Evolutionary conservation across 2,113 vertebrate species (phyloP).

Genomic region (Eupsittula cactorum): DNA sequence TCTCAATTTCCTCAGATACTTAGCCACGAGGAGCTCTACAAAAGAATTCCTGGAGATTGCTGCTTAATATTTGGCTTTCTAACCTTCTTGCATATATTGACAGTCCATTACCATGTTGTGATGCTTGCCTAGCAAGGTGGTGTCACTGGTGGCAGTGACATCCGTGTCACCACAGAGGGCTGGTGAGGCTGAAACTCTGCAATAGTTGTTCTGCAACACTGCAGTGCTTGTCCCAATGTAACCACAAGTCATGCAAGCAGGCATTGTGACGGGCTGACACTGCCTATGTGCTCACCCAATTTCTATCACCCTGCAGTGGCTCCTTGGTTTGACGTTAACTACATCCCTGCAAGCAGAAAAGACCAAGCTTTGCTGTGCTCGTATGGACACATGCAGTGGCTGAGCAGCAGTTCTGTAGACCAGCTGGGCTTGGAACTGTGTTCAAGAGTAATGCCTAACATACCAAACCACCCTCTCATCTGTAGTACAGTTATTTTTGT

Average conservation of each 20-base stretch:
- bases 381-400: background rate
- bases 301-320: background rate
- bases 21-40: background rate
- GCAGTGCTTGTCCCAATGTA: background rate
- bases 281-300: background rate
- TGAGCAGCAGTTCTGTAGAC: background rate
- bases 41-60: background rate
- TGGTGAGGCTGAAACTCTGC: background rate
- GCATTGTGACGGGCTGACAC: background rate
- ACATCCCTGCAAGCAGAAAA: rapidly evolving
- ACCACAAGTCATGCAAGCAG: background rate
- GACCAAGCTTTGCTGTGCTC: background rate
- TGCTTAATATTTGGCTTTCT: background rate
- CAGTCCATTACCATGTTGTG: background rate
- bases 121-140: background rate
- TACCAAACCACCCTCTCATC: background rate
- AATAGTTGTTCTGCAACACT: slow-evolving; percentile 1
- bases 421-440: background rate
- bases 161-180: background rate
- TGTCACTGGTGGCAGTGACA: background rate
- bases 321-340: background rate
- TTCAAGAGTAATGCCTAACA: background rate
- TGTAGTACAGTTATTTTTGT: background rate
- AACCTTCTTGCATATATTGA: background rate
- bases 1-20: background rate